Evolutionary conservation across 1,140 invertebrate species (phyloP), one percentile per base, ranked within the genome.

Genomic region (Drosophila ficusphila): DNA sequence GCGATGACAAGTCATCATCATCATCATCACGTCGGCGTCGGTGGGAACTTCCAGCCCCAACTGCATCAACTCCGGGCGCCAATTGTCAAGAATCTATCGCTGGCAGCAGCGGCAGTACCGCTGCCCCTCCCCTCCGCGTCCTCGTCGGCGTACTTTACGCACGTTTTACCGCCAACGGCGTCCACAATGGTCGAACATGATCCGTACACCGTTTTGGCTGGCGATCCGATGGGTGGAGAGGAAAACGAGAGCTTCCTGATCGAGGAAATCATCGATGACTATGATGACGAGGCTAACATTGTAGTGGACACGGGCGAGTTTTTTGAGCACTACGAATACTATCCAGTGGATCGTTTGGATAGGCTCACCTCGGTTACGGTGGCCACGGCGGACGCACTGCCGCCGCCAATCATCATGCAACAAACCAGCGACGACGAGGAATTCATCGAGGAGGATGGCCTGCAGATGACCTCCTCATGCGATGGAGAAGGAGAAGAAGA

Each of bases 1-100:
- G 75, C 81, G 73, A 86, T 86, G 82, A 86, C 82, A 77, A 88
- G 82, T 89, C 82, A 88, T 88, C 78, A 81, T 57, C 79, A 83
- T 85, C 81, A 85, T 88, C 77, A 81, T 60, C 82, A 85, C 41
- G 19, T 44, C 67, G 71, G 77, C 58, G 68, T 68, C 49, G 69
- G 73, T 29, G 70, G 76, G 31, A 86, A 86, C 68, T 85, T 81
- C 62, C 79, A 79, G 65, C 64, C 71, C 11, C 72, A 62, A 19
- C 68, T 72, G 18, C 68, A 64, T 18, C 54, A 42, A 11, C 58
- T 73, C 3, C 57, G 70, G 12, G 69, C 73, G 23, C 76, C 81
- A 34, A 88, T 86, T 14, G 81, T 86, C 0, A 88, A 86, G 31
- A 86, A 90, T 49, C 54, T 90, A 19, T 90, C 81, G 5, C 56